phyloP scores from a whole-genome alignment of 2,797 vertebrate species.

The Spatula clypeata region DNA sequence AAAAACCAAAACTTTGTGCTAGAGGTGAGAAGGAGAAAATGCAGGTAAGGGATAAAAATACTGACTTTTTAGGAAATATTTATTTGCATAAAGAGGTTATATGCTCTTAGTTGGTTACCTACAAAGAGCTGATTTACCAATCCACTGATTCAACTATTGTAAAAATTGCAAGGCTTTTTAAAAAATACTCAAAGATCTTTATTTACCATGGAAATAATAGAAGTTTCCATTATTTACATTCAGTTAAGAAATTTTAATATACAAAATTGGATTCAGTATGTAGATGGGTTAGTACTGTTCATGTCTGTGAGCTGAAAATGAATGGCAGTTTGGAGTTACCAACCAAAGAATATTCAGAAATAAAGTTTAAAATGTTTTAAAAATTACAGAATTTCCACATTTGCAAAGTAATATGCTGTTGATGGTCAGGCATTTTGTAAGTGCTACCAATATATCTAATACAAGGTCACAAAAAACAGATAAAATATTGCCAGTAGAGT shows the following conservation, averaged over 20 bases:
- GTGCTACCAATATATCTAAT: neutral
- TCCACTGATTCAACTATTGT: neutral
- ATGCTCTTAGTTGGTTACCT: neutral
- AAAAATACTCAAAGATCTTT: neutral
- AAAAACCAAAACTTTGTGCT: neutral
- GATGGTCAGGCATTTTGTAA: neutral
- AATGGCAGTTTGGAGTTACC: neutral
- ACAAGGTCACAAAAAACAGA: neutral
- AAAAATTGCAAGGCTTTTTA: neutral
- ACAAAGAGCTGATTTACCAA: neutral
- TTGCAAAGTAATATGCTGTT: neutral
- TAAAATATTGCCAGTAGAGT: neutral
- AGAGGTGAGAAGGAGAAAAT: neutral
- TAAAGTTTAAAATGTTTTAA: neutral
- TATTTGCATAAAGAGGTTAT: neutral
- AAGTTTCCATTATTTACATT: neutral
- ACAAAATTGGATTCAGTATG: neutral
- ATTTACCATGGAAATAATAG: neutral
- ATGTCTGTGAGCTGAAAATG: neutral
- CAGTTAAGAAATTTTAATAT: neutral
- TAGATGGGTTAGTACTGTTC: accelerated
- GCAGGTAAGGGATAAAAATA: neutral
- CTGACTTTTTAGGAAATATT: neutral
- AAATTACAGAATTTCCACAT: neutral
- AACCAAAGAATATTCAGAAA: accelerated